Conservation (phyloP, 2,113 vertebrate genomes). For the Malurus cyaneus region DNA sequence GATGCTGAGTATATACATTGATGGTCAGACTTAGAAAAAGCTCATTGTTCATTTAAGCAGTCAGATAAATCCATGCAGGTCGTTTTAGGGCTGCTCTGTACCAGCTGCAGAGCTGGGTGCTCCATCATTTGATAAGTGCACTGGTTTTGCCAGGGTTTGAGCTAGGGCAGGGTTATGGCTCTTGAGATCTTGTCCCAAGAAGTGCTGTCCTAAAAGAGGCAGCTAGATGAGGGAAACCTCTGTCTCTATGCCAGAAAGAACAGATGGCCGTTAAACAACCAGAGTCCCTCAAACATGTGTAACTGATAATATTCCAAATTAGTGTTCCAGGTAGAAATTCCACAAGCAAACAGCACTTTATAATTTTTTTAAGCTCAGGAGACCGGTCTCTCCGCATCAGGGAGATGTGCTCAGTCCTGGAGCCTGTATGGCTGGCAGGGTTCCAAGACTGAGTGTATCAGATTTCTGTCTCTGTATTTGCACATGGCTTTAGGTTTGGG, state of each 20-base stretch:
- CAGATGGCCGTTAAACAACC: not conserved
- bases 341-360: not conserved
- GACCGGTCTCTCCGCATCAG: not conserved
- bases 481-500: not conserved
- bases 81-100: not conserved
- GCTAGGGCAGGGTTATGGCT: not conserved
- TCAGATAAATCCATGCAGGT: not conserved
- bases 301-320: not conserved
- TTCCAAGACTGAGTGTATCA: not conserved
- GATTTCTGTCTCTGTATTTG: not conserved
- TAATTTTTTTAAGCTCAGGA: not conserved
- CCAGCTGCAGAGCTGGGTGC: not conserved
- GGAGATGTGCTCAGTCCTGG: not conserved
- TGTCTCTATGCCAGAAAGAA: not conserved
- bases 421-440: not conserved
- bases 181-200: not conserved
- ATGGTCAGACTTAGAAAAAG: not conserved
- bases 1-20: not conserved
- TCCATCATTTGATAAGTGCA: accelerated
- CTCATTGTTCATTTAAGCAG: not conserved
- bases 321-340: not conserved
- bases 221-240: not conserved
- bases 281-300: not conserved
- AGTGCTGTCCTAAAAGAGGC: not conserved
- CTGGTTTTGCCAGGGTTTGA: not conserved